A percentile compares a stretch with the other conserved stretches of the same genome.
These are phyloP conservation scores for Apotomis capreana DNA, from an alignment of 2,888 invertebrate species.

Conservation along the genomic window DNA sequence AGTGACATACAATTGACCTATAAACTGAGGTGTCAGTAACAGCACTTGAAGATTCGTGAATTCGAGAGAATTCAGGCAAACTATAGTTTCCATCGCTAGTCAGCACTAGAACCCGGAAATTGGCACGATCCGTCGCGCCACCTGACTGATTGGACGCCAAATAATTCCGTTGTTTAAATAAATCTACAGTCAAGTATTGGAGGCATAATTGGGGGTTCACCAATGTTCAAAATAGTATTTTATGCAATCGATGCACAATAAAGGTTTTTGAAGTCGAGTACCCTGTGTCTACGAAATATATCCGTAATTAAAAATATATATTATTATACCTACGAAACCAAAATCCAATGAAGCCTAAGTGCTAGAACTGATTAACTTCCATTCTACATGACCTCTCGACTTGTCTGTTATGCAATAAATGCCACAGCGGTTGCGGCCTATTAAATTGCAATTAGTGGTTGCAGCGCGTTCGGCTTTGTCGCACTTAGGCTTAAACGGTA, in stretches of 20 bases:
- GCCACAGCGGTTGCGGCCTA: slow-evolving; percentile 3
- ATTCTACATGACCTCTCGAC: not conserved
- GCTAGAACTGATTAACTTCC: not conserved
- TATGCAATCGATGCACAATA: too few species aligned
- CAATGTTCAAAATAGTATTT: too few species aligned
- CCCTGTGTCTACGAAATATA: too few species aligned
- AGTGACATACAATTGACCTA: too few species aligned
- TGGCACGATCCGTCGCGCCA: slow-evolving; percentile 3
- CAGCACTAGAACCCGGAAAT: not conserved
- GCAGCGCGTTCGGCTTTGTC: too few species aligned
- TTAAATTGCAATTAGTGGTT: slow-evolving; percentile 22
- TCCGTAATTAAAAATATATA: too few species aligned
- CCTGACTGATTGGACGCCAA: slow-evolving; percentile 6
- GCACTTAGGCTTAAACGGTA: too few species aligned
- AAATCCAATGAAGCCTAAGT: not conserved
- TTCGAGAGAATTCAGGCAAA: not conserved
- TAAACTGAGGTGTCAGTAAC: too few species aligned
- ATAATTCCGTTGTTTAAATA: slow-evolving; percentile 9
- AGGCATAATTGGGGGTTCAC: too few species aligned
- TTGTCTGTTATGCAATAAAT: slow-evolving; percentile 13
- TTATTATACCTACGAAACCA: not conserved
- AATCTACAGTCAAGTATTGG: not conserved
- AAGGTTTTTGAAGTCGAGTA: too few species aligned
- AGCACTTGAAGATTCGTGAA: too few species aligned
- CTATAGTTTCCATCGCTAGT: not conserved